Percentiles rank a stretch among this genome's conserved stretches.
Evolutionary conservation across 2,113 vertebrate genomes (phyloP).

Genomic region (Aplodontia rufa): DNA sequence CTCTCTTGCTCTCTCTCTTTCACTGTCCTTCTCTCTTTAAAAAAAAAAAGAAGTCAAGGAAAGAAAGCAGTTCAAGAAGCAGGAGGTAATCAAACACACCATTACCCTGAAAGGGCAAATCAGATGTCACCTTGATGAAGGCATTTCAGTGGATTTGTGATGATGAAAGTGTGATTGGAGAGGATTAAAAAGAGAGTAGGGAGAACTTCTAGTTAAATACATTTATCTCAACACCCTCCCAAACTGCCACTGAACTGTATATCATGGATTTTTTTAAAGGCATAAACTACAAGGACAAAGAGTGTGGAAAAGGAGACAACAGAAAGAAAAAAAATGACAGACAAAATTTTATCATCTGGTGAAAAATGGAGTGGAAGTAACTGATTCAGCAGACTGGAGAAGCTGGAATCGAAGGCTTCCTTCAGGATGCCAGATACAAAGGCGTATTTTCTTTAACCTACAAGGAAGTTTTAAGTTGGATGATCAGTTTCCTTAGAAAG

Average conservation of each 20-base stretch:
- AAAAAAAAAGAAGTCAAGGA: neutral
- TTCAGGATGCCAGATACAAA: neutral
- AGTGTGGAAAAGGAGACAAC: neutral
- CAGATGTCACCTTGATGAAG: conserved; percentile 14
- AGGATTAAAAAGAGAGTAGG: conserved; percentile 39
- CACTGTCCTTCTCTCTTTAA: no score
- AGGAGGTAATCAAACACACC: accelerated
- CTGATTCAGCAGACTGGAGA: neutral
- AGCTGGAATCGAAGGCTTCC: neutral
- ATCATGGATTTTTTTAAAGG: neutral
- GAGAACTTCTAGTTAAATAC: conserved; percentile 20
- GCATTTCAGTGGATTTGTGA: neutral
- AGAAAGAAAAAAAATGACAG: neutral
- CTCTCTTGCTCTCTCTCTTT: no score
- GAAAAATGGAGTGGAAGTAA: neutral
- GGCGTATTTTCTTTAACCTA: neutral
- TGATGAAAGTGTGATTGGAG: neutral
- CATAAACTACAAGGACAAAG: conserved; percentile 54
- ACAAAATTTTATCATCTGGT: conserved; percentile 15
- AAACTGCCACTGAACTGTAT: conserved; percentile 40
- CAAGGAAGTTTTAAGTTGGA: neutral
- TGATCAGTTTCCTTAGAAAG: neutral
- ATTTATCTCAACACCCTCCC: neutral
- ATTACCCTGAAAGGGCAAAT: neutral
- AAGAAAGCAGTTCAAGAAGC: neutral